A percentile compares a stretch with the other conserved stretches of the same genome.
These are phyloP conservation scores for Eristalinus aeneus DNA, from an alignment of 2,888 invertebrate species.

Conservation along the genomic window DNA sequence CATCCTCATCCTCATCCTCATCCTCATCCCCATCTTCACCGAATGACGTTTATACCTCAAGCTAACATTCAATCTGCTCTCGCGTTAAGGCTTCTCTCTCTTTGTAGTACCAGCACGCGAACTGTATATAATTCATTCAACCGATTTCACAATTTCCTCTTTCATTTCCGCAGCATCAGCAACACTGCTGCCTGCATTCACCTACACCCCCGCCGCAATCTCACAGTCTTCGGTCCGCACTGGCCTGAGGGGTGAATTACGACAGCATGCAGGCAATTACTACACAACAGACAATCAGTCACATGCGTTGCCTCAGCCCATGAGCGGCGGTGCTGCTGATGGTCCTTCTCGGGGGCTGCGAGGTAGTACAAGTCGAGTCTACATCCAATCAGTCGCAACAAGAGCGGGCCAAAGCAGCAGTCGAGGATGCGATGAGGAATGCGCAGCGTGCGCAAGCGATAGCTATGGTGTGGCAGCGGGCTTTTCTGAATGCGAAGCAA, in stretches of 20 bases:
- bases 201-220: conserved; percentile 29
- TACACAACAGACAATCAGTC: conserved; percentile 70
- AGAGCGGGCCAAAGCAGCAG: conserved; percentile 22
- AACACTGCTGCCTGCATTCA: conserved; percentile 52
- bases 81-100: neutral
- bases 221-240: conserved; percentile 16
- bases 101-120: conserved; percentile 1
- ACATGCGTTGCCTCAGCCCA: conserved; percentile 66
- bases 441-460: neutral
- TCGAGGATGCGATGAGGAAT: neutral
- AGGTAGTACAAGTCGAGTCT: conserved; percentile 58
- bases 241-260: conserved; percentile 45
- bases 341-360: neutral
- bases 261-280: conserved; percentile 71
- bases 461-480: neutral
- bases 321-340: neutral
- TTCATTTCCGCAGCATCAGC: conserved; percentile 34
- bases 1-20: no score
- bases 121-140: neutral
- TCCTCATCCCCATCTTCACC: neutral
- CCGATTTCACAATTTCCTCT: conserved; percentile 13
- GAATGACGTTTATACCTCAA: neutral
- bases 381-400: conserved; percentile 70
- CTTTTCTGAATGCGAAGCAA: conserved; percentile 13
- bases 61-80: neutral